Conservation (phyloP, 2,888 invertebrate genomes). For the Xanthorhoe designata region DNA sequence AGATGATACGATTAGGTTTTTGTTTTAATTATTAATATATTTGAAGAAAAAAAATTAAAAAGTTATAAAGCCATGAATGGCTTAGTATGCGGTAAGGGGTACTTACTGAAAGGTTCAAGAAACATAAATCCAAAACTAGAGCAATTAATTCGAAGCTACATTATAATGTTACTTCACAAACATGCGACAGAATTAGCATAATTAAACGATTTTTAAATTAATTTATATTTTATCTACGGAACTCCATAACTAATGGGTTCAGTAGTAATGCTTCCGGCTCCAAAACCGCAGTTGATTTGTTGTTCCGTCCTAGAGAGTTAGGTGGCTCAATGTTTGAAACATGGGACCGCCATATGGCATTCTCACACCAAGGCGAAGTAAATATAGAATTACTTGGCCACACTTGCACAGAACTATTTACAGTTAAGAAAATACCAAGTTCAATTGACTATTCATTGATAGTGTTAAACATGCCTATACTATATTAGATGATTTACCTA, state of each 20-base stretch:
- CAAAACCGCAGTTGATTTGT: conserved; percentile 82
- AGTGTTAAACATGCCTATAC: too few species aligned
- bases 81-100: too few species aligned
- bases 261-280: conserved; percentile 76
- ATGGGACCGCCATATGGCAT: conserved; percentile 71
- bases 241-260: conserved; percentile 71
- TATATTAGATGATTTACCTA: too few species aligned
- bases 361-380: conserved; percentile 56
- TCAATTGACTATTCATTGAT: background rate
- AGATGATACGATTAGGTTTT: too few species aligned
- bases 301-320: conserved; percentile 75
- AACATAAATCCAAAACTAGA: conserved; percentile 42
- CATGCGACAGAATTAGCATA: conserved; percentile 43
- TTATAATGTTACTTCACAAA: conserved; percentile 38
- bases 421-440: background rate
- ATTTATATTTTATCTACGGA: conserved; percentile 46
- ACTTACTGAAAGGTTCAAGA: conserved; percentile 28
- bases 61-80: too few species aligned
- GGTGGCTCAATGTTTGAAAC: conserved; percentile 66
- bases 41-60: too few species aligned
- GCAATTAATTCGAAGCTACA: conserved; percentile 39
- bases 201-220: conserved; percentile 46
- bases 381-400: conserved; percentile 60
- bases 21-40: too few species aligned
- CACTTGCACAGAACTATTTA: background rate